Evolutionary conservation across 2,797 vertebrate species (phyloP).

Genomic region (Vultur gryphus): DNA sequence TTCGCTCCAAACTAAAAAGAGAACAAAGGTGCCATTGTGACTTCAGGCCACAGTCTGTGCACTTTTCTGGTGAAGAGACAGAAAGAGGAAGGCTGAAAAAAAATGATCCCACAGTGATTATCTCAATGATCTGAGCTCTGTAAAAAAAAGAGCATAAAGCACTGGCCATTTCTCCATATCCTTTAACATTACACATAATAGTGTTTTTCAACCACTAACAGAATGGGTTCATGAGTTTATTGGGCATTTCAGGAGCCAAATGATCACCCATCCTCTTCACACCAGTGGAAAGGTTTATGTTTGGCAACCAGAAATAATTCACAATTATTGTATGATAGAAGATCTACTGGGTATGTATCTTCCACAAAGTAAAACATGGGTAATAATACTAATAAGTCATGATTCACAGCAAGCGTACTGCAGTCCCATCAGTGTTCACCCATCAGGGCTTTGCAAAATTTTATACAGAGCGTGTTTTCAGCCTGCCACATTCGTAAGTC

Average conservation of each 20-base stretch:
- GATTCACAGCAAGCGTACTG: not conserved
- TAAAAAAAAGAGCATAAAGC: not conserved
- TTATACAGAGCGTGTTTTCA: not conserved
- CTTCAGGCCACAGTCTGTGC: not conserved
- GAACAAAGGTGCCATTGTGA: not conserved
- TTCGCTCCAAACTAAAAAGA: not conserved
- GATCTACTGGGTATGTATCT: not conserved
- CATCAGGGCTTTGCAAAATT: not conserved
- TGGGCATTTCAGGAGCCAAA: not conserved
- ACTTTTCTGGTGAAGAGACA: not conserved
- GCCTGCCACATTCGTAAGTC: not conserved
- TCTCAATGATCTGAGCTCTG: not conserved
- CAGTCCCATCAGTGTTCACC: not conserved
- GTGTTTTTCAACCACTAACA: not conserved
- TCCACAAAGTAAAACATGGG: not conserved
- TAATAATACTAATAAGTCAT: not conserved
- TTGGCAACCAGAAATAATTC: not conserved
- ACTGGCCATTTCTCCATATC: not conserved
- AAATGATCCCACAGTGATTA: not conserved
- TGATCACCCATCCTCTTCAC: not conserved
- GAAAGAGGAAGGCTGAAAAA: not conserved
- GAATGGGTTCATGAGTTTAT: not conserved
- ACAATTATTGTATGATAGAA: not conserved
- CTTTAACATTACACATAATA: not conserved
- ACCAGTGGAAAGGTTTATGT: not conserved